These are phyloP conservation scores for Masticophis lateralis DNA, from an alignment of 2,797 vertebrate genomes.

Conservation along the genomic window DNA sequence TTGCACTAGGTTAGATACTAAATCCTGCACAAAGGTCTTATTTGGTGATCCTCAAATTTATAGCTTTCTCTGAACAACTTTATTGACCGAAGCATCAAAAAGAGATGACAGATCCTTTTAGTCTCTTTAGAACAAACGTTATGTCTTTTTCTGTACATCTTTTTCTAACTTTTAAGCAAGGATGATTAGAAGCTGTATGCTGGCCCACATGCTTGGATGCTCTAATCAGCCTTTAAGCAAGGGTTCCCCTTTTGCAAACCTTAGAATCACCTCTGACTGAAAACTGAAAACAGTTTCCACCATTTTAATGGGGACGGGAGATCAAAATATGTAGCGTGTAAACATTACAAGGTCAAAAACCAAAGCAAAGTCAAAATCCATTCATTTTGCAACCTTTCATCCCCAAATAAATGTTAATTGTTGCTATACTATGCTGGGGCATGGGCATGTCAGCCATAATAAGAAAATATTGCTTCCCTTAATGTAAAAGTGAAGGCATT, in stretches of 20 bases:
- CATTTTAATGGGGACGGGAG: background rate
- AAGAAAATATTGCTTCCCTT: background rate
- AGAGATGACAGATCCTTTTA: background rate
- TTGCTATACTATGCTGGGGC: background rate
- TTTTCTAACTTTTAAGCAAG: background rate
- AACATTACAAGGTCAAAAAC: background rate
- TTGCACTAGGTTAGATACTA: background rate
- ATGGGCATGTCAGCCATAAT: background rate
- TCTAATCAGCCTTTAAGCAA: background rate
- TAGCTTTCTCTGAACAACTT: background rate
- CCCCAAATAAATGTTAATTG: background rate
- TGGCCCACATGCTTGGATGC: background rate
- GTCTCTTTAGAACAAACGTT: background rate
- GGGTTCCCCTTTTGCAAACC: background rate
- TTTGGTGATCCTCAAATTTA: background rate
- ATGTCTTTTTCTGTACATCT: background rate
- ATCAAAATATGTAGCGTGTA: background rate
- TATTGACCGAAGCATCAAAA: background rate
- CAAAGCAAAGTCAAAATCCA: background rate
- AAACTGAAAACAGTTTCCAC: background rate
- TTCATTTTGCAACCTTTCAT: background rate
- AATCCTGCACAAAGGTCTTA: background rate
- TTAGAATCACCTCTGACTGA: background rate
- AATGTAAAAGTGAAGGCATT: background rate
- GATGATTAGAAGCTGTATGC: background rate